phyloP scores from a whole-genome alignment of 2,797 vertebrate species.

The Cynopterus sphinx region DNA sequence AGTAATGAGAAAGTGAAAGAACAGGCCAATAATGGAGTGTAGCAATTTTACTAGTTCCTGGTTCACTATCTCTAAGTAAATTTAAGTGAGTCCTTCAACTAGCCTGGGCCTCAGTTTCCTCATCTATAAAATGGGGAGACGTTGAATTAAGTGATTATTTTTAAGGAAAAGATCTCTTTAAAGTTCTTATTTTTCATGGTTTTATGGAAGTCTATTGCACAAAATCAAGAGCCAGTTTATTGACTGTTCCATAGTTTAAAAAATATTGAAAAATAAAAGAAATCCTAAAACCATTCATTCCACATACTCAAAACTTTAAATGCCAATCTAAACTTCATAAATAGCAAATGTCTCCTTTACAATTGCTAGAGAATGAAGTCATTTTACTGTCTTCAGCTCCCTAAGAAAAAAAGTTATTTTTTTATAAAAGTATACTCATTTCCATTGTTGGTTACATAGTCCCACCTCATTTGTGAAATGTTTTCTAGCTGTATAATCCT shows the following conservation, averaged over 20 bases:
- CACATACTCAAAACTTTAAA: neutral
- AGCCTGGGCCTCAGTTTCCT: neutral
- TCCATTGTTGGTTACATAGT: neutral
- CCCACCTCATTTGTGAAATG: neutral
- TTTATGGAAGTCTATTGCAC: neutral
- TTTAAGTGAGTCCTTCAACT: neutral
- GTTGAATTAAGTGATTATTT: neutral
- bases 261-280: conserved; percentile 21
- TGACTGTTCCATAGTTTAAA: neutral
- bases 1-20: neutral
- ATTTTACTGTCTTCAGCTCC: neutral
- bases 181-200: neutral
- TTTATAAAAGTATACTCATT: conserved; percentile 41
- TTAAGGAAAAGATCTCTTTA: neutral
- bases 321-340: conserved; percentile 12
- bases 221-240: conserved; percentile 18
- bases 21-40: neutral
- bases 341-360: neutral
- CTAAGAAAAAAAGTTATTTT: conserved; percentile 50
- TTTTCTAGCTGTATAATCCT: neutral
- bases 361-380: neutral
- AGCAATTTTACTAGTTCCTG: neutral
- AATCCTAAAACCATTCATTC: conserved; percentile 12
- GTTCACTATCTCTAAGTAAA: neutral
- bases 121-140: neutral